phyloP scores from a whole-genome alignment of 1,140 invertebrate genomes.

The Anoplolepis gracilipes region DNA sequence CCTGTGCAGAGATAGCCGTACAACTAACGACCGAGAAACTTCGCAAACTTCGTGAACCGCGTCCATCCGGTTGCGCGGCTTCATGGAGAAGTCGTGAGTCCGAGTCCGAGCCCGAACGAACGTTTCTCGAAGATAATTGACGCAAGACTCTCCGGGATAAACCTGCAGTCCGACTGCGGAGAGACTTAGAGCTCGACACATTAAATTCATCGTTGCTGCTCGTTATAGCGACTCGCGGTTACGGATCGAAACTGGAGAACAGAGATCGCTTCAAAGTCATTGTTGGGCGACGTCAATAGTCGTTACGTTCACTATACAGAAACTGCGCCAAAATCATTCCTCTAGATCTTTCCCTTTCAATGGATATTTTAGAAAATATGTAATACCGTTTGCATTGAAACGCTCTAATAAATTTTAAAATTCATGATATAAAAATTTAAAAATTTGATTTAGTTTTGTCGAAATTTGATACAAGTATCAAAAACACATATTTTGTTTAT shows the following conservation, averaged over 20 bases:
- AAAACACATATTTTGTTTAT: too few relatives aligned
- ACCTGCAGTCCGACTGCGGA: not conserved
- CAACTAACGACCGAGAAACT: conserved; percentile 50
- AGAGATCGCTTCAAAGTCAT: conserved; percentile 1
- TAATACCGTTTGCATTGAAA: not conserved
- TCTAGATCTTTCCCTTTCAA: not conserved
- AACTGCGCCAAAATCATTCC: not conserved
- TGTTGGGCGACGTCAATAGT: not conserved
- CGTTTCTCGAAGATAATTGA: conserved; percentile 42
- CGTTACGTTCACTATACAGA: not conserved
- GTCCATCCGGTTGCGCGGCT: conserved; percentile 55
- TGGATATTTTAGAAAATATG: not conserved
- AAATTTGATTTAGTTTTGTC: not conserved
- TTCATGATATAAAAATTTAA: not conserved
- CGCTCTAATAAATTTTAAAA: not conserved
- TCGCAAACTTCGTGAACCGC: conserved; percentile 56
- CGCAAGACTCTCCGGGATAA: conserved; percentile 28
- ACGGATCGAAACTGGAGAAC: conserved; percentile 13
- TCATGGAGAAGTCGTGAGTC: conserved; percentile 24
- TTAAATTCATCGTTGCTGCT: conserved; percentile 21
- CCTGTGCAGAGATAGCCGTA: conserved; percentile 29
- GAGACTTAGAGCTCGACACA: not conserved
- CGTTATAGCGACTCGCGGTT: conserved; percentile 9
- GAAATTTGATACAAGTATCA: too few relatives aligned
- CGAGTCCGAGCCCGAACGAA: conserved; percentile 6